Base-by-base conservation (phyloP, 2,888 invertebrate species). In the Ornithoptera priamus region DNA sequence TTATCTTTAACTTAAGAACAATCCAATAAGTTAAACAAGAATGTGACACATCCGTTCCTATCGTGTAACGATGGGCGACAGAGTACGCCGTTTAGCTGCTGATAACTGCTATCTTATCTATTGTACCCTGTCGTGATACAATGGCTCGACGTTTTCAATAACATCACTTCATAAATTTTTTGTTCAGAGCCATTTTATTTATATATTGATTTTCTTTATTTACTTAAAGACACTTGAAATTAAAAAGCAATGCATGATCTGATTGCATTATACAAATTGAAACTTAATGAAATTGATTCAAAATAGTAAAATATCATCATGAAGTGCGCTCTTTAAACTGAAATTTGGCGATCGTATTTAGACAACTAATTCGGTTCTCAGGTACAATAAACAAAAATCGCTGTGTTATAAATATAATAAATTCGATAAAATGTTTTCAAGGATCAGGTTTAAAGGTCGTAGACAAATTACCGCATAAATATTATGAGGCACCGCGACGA, bases 21-120 rank as follows among this genome's bases (percentile, higher is more conserved):
- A 57, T 57, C 57, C 46, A 69, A 69, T 69, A 61, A 69, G 67
- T 66, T 60, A 72, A 68, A 62, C 65, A 24, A 17, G 56, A 70
- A 67, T 74, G 69, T 73, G 72, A 72, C 70, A 70, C 58, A 66
- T 66, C 58, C 66, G 50, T 36, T 65, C n/a, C 36, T 69, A 69
- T 69, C 69, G 57, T 58, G 30, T 59, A 62, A 58, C 69, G 69
- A 69, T 69, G 66, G 66, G 61, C 69, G 62, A 63, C 72, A 68
- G 72, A 72, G 72, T 71, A 69, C 68, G 72, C 72, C 71, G 73
- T 71, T 74, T 73, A 75, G 75, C 69, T 71, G 59, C 67, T 71
- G 76, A 76, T 77, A 77, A 72, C 69, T 65, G 58, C 60, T 77
- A 77, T 77, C 75, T 76, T 75, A 76, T 78, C 77, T 63, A 18